Base-by-base conservation (phyloP, 64 coral and sea anemone genomes). In the Stylophora pistillata region DNA sequence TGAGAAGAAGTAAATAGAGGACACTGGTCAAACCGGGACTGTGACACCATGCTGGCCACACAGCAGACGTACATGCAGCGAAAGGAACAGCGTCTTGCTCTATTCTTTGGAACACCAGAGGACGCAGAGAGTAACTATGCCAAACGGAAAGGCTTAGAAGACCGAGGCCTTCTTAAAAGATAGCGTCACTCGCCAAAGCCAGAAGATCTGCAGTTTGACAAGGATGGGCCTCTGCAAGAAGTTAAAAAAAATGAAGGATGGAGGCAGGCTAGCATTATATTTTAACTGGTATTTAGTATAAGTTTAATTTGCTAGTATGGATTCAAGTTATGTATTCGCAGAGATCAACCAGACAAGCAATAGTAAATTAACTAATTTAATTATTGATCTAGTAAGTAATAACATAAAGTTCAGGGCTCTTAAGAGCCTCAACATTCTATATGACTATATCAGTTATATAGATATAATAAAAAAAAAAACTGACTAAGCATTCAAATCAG, bases 181-280 rank as follows among this genome's bases (percentile, higher is more conserved):
- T 71, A 86, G 30, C 12, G 82, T 15, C 82, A 86, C 69, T 86
- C 82, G 13, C 82, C 33, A 86, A 52, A 23, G n/a, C 82, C 82
- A 71, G 34, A 73, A 12, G 82, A 86, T 71, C 62, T 86, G 34
- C 62, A 86, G 29, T 86, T 86, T 86, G 82, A 81, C 63, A 86
- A 86, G 47, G 82, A 86, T 28, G 64, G 61, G 53, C 82, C 54
- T 54, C 82, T 86, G 23, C 18, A 25, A 56, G 30, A 86, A 86
- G 82, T 86, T 30, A 71, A 86, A 13, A 29, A 9, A 69, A 86
- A n/a, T 86, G 82, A 86, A 14, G 25, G 82, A 86, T 79, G 77
- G 77, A 79, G 77, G 60, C 15, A 79, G 27, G 56, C n/a, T n/a
- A n/a, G n/a, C n/a, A n/a, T n/a, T n/a, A n/a, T n/a, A n/a, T n/a